Base-by-base conservation (phyloP, 2,113 vertebrate genomes). In the Clarias macrocephalus region DNA sequence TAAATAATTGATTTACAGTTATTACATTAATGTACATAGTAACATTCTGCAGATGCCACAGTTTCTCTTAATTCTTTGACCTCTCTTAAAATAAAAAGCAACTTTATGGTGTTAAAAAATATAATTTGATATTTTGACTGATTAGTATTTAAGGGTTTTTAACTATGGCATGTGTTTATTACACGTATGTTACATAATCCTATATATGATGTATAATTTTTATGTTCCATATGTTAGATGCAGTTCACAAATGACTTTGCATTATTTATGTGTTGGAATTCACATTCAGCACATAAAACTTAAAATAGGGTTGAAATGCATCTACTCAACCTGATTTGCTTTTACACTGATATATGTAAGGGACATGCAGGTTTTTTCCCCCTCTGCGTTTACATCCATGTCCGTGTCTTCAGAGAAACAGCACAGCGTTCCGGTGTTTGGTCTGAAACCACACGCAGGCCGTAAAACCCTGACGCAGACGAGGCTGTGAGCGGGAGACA, bases 381-480 rank as follows among this genome's bases (percentile, higher is more conserved):
- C 28, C 66, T 33, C 15, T 0, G 13, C 19, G 15, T 60, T 37
- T 37, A 25, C 1, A 42, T 52, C 19, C 6, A 12, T 82, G 23
- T 21, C 23, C 13, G 6, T 48, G 11, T 13, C 21, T 65, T 33
- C 60, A 82, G 60, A 82, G 37, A 48, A 37, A 48, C 33, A 63
- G 37, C 5, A 23, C 37, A 28, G 63, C 5, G n/a, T 66, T 52
- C 66, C n/a, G 81, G 25, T 42, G 42, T 82, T n/a, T n/a, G n/a
- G n/a, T n/a, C 23, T 66, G 52, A 79, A 83, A 83, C 82, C 82
- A 56, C 48, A 83, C 52, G n/a, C 19, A 83, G 82, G 66, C 52
- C 5, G 19, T 84, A 57, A 48, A 72, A 72, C 63, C 7, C 25
- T 10, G 15, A 57, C 9, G 48, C 48, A 72, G 54, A 1, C 15